phyloP scores from a whole-genome alignment of 1,140 invertebrate species.

The Holotrichia oblita region DNA sequence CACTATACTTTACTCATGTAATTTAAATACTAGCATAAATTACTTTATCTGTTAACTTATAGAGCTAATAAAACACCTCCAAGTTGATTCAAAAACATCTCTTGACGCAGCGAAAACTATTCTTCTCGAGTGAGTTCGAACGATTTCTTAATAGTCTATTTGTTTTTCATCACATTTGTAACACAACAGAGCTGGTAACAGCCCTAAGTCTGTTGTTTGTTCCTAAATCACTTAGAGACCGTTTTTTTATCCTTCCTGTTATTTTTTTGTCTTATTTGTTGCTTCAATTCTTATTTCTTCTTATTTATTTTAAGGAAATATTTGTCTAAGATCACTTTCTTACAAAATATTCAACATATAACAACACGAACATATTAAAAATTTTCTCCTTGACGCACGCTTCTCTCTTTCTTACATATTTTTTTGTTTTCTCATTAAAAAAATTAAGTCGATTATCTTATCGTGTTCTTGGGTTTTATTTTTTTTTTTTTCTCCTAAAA shows the following conservation, averaged over 20 bases:
- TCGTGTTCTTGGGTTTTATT: background rate
- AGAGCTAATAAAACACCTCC: constrained; percentile 52
- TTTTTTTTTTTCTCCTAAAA: background rate
- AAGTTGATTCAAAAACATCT: constrained; percentile 47
- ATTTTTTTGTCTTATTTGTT: too few relatives aligned
- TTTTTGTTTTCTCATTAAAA: constrained; percentile 28
- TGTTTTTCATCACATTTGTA: constrained; percentile 25
- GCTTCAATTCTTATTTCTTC: constrained; percentile 27
- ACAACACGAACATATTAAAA: constrained; percentile 42
- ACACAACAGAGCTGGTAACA: constrained; percentile 49
- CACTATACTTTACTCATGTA: constrained; percentile 52
- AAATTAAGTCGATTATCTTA: constrained; percentile 22
- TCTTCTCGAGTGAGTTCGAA: constrained; percentile 35
- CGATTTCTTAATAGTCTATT: background rate
- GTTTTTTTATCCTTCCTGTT: constrained; percentile 17
- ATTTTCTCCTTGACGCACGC: background rate
- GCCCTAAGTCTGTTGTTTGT: constrained; percentile 50
- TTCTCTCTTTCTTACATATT: constrained; percentile 17
- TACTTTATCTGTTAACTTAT: constrained; percentile 54
- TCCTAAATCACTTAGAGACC: constrained; percentile 36
- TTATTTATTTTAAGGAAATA: constrained; percentile 35
- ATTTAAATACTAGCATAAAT: constrained; percentile 57
- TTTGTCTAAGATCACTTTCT: constrained; percentile 38
- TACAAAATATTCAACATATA: constrained; percentile 40
- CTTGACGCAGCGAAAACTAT: too few relatives aligned